Evolutionary conservation across 2,113 vertebrate genomes (phyloP), one percentile per base, ranked within the genome.

Genomic region (Sinocyclocheilus anshuiensis): DNA sequence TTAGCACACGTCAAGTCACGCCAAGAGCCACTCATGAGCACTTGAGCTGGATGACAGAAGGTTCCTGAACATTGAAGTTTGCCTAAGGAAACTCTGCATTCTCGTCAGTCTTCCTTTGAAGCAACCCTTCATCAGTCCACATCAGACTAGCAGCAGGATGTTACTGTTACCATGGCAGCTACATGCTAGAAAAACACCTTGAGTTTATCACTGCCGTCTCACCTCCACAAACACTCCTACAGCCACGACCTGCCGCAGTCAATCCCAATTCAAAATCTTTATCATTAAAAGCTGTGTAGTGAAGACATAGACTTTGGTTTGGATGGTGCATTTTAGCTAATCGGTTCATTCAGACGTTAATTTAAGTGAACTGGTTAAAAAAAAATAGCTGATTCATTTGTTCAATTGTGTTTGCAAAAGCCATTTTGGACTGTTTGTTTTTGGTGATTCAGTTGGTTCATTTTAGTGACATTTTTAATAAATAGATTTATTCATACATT

Each of bases 151-250:
- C 72, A 81, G 24, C 42, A 22, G 86, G 9, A 81, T 82, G 71
- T 90, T 86, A 86, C 90, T 89, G 90, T 91, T 80, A 67, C 81
- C 89, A 92, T 92, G 88, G 88, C 83, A 89, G 79, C 84, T 82
- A 77, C 81, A 63, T 86, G 63, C 22, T 69, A 79, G 39, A 36
- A 20, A 45, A 76, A 59, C n/a, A 24, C 4, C 4, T 26, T 18
- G n/a, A 26, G 24, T 71, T 81, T 16, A 79, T 61, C 69, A 18
- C 29, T 81, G 26, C 36, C 2, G 24, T 78, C 16, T 79, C 55
- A 22, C 59, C 45, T 4, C 74, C 26, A 20, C 76, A 29, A 36
- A 71, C 24, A 36, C 39, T 67, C 48, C 48, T 16, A 4, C 53
- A 55, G 53, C 4, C 5, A 22, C 55, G 18, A 18, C 53, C 53